Evolutionary conservation across 2,113 vertebrate genomes (phyloP), one percentile per base, ranked within the genome.

Genomic region (Rhinoderma darwinii): DNA sequence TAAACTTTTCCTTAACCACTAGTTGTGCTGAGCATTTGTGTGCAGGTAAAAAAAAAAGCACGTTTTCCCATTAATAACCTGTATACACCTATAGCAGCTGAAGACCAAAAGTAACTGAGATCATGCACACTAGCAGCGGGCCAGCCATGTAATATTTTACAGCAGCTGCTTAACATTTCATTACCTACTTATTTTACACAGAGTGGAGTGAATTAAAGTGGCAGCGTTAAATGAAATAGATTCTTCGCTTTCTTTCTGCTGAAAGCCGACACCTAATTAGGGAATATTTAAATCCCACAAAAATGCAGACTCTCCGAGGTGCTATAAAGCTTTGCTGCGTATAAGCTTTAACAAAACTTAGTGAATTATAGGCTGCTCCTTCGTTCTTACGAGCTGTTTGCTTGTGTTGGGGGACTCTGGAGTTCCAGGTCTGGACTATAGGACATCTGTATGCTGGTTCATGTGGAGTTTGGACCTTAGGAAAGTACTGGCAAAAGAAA

Each of bases 181-280:
- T 90, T 91, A 91, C 90, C 91, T 90, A 88, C 90, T 91, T 92
- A 94, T 93, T 95, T 93, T 92, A 93, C 84, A 89, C 3, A 75
- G 91, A 90, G 61, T 70, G 82, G 84, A 93, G 85, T 91, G 91
- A 90, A 93, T 92, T 90, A 92, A 94, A 94, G 91, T 32, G 79
- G 91, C 84, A 90, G 90, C 88, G 84, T 88, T 89, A 93, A 91
- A 92, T 22, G 43, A 93, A 94, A 93, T 91, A 90, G 92, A 92
- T 90, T 0, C 82, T 84, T 78, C 89, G 78, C 89, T 92, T 92
- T 91, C 80, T 91, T 91, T 92, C 90, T 59, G 77, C 84, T 90
- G 89, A 92, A 88, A 94, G 93, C 92, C 91, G 93, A 88, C 88
- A 91, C 87, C 91, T 92, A 93, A 93, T 93, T 92, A 93, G 92